Evolutionary conservation across 1,140 invertebrate species (phyloP), one percentile per base, ranked within the genome.

Genomic region (Phortica variegata): DNA sequence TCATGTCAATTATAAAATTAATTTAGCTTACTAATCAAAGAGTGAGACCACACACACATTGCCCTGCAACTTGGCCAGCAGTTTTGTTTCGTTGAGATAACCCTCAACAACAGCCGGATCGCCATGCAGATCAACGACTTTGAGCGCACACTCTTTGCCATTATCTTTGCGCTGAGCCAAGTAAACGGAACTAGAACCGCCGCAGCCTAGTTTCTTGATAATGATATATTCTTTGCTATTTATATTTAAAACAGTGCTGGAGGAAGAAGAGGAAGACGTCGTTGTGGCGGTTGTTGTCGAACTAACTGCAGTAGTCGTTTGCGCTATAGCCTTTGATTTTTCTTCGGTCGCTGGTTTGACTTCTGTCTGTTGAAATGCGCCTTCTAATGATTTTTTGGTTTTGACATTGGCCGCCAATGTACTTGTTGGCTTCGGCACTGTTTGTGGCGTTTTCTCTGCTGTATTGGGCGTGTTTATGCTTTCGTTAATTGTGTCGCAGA

Each of bases 11-110:
- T n/a, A 29, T 37, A 43, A 43, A 41, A 21, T n/a, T n/a, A n/a
- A n/a, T 45, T 17, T 39, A 9, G 3, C 89, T 89, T 79, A 97
- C 93, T 88, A 94, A 68, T 93, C 89, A 78, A 84, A 88, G 68
- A 98, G 85, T 47, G 83, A 84, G 54, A 98, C 89, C 36, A 98
- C 89, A 56, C 84, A 81, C 36, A 87, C 81, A 52, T 89, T 89
- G 37, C 86, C 85, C 77, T 95, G 92, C 29, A 98, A 80, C 66
- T 86, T 85, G 39, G 85, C 75, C n/a, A 98, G 78, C 50, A 97
- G 79, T 49, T 85, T 80, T 31, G 97, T 91, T 81, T 98, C 96
- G 75, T 97, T 95, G 21, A 92, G 79, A 76, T 92, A 98, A 5
- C 89, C 88, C 56, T 87, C 79, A 1, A 86, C 82, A 36, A 87